Evolutionary conservation across 2,113 vertebrate species (phyloP), one percentile per base, ranked within the genome.

Genomic region (Sylvia atricapilla): DNA sequence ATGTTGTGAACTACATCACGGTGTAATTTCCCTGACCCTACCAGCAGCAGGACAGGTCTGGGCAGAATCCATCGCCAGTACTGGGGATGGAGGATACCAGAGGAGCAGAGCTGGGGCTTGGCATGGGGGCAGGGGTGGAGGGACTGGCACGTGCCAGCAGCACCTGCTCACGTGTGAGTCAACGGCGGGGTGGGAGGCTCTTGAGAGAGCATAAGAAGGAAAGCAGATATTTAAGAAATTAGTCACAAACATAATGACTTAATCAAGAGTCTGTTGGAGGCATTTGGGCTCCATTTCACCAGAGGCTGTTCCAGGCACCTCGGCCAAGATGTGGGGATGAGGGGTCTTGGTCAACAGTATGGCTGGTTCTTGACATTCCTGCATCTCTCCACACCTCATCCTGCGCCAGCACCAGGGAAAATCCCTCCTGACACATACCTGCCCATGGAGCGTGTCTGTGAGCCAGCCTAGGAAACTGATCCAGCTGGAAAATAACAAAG

Each of bases 151-250:
- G 2, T 2, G 33, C 91, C 80, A 91, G 86, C 86, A 89, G 66
- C 94, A 89, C 93, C 91, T 94, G 94, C 91, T 95, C 5, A 4
- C 0, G 0, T 62, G 59, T 92, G 95, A 97, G 93, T 72, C 95
- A 96, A 67, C 94, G 7, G 20, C 1, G 0, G 47, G 58, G 86
- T 30, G 1, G 73, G 52, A 94, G 93, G 64, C 94, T 75, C 93
- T 96, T 75, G 52, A 96, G 56, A 72, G 76, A 84, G 21, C 80
- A n/a, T 39, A 68, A 97, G 91, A 87, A 87, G 83, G 72, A 86
- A 81, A 90, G 85, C 50, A 95, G 95, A 93, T 97, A 90, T 93
- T 94, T 97, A 86, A 97, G 85, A 93, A 93, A 92, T 95, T 96
- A 95, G 95, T 97, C 96, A 96, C 68, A 89, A 93, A 66, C 55